phyloP scores from a whole-genome alignment of 2,888 invertebrate genomes.

The Lithosia quadra region DNA sequence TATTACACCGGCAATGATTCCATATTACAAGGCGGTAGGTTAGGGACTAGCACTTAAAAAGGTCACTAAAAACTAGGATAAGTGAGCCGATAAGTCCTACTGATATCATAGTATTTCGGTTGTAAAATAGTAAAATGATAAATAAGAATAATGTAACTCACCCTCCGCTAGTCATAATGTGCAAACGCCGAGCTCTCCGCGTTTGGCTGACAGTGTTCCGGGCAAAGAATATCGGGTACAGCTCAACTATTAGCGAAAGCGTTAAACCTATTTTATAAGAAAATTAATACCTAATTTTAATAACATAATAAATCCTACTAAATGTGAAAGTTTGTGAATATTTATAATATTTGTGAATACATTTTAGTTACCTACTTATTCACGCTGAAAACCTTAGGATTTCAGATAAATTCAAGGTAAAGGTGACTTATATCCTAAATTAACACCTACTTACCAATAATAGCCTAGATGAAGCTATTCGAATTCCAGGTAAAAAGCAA shows the following conservation, averaged over 20 bases:
- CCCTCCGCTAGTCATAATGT: conserved; percentile 82
- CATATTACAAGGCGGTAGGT: too few species aligned
- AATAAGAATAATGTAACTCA: conserved; percentile 63
- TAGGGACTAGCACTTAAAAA: too few species aligned
- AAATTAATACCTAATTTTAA: neutral
- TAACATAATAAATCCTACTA: neutral
- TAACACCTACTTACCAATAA: too few species aligned
- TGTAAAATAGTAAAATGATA: conserved; percentile 59
- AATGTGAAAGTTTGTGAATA: neutral
- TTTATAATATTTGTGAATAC: neutral
- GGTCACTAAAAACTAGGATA: too few species aligned
- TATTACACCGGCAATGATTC: too few species aligned
- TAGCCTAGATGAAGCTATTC: too few species aligned
- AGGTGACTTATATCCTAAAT: too few species aligned
- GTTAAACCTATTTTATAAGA: neutral
- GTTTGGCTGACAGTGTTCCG: conserved; percentile 83
- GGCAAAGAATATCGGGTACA: conserved; percentile 58
- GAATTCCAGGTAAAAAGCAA: neutral
- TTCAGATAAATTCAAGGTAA: too few species aligned
- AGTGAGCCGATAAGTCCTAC: conserved; percentile 16
- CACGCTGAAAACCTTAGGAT: neutral
- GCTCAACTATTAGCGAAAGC: conserved; percentile 56
- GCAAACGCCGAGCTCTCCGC: conserved; percentile 84
- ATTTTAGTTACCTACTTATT: too few species aligned
- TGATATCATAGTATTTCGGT: conserved; percentile 41